phyloP scores from a whole-genome alignment of 2,888 invertebrate species.

The Leucoptera coffeella region DNA sequence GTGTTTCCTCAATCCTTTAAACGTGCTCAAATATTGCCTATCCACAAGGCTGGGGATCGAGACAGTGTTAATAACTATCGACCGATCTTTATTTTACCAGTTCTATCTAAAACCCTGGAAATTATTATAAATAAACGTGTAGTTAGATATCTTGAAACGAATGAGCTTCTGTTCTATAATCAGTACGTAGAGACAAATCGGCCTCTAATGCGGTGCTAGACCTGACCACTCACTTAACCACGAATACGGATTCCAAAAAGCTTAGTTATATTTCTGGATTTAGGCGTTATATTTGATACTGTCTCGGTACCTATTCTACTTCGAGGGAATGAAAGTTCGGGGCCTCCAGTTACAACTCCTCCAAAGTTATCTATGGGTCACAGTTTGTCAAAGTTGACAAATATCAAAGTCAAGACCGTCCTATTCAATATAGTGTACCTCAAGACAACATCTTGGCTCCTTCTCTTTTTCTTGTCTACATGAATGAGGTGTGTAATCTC shows the following conservation, averaged over 20 bases:
- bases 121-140: constrained; percentile 4
- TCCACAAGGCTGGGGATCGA: constrained; percentile 6
- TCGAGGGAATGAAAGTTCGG: constrained; percentile 4
- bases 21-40: too few species aligned
- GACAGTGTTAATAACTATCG: constrained; percentile 2
- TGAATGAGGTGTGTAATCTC: too few species aligned
- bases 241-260: constrained; percentile 2
- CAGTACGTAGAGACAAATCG: constrained; percentile 6
- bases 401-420: too few species aligned
- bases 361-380: constrained; percentile 3
- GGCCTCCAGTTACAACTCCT: constrained; percentile 5
- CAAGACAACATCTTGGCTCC: too few species aligned
- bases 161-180: constrained; percentile 3
- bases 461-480: too few species aligned
- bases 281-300: constrained; percentile 6
- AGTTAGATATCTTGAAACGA: constrained; percentile 4
- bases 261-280: constrained; percentile 5
- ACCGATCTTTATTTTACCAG: constrained; percentile 4
- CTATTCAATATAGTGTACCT: too few species aligned
- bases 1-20: too few species aligned
- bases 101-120: constrained; percentile 3
- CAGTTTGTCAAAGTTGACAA: constrained; percentile 3
- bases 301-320: constrained; percentile 3
- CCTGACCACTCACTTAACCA: constrained; percentile 2
- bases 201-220: constrained; percentile 4